Conservation (phyloP, 1,140 invertebrate genomes). For the Bombus pyrosoma region DNA sequence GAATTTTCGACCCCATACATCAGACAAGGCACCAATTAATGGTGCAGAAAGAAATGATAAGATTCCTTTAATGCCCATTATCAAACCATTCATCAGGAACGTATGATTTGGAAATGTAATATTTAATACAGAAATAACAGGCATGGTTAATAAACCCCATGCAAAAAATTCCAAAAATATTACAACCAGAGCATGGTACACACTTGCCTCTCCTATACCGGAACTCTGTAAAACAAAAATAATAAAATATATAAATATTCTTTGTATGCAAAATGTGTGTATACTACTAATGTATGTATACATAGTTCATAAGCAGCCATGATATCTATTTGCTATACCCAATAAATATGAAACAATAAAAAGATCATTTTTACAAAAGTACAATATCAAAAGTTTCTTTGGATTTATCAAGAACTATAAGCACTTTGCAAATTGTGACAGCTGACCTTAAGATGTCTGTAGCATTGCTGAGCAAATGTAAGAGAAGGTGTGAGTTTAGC, state of each 20-base stretch:
- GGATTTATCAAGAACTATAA: constrained; percentile 42
- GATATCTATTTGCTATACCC: constrained; percentile 51
- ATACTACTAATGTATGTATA: not conserved
- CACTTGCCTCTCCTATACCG: constrained; percentile 95
- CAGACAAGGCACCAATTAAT: constrained; percentile 97
- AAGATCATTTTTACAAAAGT: constrained; percentile 11
- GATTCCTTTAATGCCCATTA: constrained; percentile 99
- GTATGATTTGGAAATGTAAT: constrained; percentile 99
- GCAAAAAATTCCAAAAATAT: constrained; percentile 99
- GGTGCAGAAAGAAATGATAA: constrained; percentile 98
- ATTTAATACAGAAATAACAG: constrained; percentile 98
- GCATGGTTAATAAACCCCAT: constrained; percentile 99
- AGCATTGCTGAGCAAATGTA: constrained; percentile 78
- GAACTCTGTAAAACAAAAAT: constrained; percentile 86
- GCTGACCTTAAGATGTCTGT: constrained; percentile 81
- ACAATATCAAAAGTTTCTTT: constrained; percentile 16
- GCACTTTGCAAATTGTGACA: constrained; percentile 52
- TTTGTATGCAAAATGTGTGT: not conserved
- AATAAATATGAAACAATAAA: constrained; percentile 25
- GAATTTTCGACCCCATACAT: constrained; percentile 99
- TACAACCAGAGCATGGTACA: constrained; percentile 98
- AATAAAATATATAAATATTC: constrained; percentile 34
- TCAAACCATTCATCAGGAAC: constrained; percentile 99
- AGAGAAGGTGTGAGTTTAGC: constrained; percentile 72
- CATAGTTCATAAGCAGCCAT: constrained; percentile 46